Base-by-base conservation (phyloP, 2,888 invertebrate species). In the Pterostichus madidus region DNA sequence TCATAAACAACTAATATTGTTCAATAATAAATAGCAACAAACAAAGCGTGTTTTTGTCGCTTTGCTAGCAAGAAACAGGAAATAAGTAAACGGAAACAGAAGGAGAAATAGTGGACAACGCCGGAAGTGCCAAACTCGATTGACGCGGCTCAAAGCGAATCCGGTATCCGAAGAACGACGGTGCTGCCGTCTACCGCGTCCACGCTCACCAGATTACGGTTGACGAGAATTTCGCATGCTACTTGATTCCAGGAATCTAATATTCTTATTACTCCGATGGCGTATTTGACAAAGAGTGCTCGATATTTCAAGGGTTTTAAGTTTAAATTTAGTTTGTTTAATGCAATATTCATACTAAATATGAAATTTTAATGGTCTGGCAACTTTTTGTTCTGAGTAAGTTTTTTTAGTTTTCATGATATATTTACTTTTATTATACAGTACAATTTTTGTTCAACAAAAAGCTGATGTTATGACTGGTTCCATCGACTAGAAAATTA, bases 121-220 rank as follows among this genome's bases (percentile, higher is more conserved):
- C 81, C 81, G 81, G 81, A 82, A 75, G 81, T 82, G 80, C 81
- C 75, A 82, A 82, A 82, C 81, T 82, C 81, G 81, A 82, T 82
- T 82, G 80, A 80, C 80, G 80, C 80, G 68, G 52, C 68, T 80
- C 80, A 80, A 80, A 80, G 80, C 68, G 68, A 49, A 78, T 78
- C 59, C 39, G 44, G 61, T 61, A 78, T 78, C 78, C 78, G 78
- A 61, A 39, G 39, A 32, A 49, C 49, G 35, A 53, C 49, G 49
- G 44, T 17, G 17, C 73, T 10, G 59, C 39, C 61, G 78, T 61
- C 59, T 39, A 39, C 78, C n/a, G 32, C 78, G 78, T 17, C 24
- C 78, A 32, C 56, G 39, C 39, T 56, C 32, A 56, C 56, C 56
- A 52, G 77, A 77, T 77, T 77, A 77, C 77, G 56, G 56, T 56